Base-by-base conservation (phyloP, 2,797 vertebrate genomes). In the Sebastes baramenuke region DNA sequence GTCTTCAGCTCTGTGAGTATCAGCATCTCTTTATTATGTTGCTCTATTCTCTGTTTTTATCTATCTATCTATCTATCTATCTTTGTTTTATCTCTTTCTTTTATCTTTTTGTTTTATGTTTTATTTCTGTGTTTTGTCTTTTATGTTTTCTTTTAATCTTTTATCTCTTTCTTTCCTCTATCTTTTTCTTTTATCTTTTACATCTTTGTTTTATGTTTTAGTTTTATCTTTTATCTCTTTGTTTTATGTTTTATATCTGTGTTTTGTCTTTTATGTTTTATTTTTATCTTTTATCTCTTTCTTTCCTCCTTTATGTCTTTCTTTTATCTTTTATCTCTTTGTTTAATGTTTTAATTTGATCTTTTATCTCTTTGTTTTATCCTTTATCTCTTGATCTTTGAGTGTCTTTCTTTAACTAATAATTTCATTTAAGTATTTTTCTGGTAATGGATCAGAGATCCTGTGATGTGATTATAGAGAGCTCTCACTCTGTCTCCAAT, bases 261-360 rank as follows among this genome's bases (percentile, higher is more conserved):
- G 5, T 62, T 36, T 62, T 4, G 11, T 34, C 30, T 6, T 29
- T 60, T 30, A 60, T 58, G 11, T 27, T 4, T 42, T 14, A 2
- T 1, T 24, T 61, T 12, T 11, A 13, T 13, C 22, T 4, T 24
- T 61, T 11, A 20, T 60, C 58, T 60, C 18, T 49, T 38, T 38
- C 3, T 38, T 38, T 13, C 2, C 4, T 42, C 38, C 1, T 36
- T 11, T 36, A 36, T 36, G 2, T 32, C 1, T 24, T 55, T 12
- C 0, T 55, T 55, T 24, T 32, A 32, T 32, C 29, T 3, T 32
- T 60, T 10, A 6, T 14, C 38, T 42, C 36, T 38, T 14, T 38
- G 36, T 38, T 38, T 38, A 0, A 38, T 38, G 2, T 38, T 12
- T 2, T n/a, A 30, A 0, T 2, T 20, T 3, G 0, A 20, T 61